Evolutionary conservation across 1,140 invertebrate genomes (phyloP).

Genomic region (Artemia franciscana): DNA sequence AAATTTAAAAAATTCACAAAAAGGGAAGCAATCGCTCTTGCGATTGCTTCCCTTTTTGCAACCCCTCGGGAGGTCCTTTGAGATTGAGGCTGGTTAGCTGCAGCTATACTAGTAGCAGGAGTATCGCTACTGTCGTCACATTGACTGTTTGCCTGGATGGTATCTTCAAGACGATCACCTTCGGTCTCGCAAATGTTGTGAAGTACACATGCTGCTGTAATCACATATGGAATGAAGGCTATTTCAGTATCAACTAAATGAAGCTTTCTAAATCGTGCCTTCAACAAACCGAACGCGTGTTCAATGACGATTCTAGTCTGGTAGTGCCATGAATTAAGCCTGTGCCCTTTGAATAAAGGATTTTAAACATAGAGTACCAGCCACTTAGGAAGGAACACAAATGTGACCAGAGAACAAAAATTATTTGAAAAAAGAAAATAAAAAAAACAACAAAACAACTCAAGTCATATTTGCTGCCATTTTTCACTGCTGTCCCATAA

Average conservation of each 20-base stretch:
- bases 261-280: background rate
- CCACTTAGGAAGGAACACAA: too few relatives aligned
- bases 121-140: background rate
- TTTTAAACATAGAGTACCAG: too few relatives aligned
- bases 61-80: background rate
- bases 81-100: background rate
- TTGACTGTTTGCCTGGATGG: background rate
- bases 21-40: too few relatives aligned
- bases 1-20: too few relatives aligned
- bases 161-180: background rate
- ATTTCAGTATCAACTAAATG: background rate
- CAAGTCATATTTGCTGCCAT: too few relatives aligned
- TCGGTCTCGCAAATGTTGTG: background rate
- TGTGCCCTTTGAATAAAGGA: too few relatives aligned
- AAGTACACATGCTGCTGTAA: background rate
- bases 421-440: too few relatives aligned
- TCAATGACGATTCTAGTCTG: background rate
- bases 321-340: too few relatives aligned
- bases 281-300: background rate
- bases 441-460: too few relatives aligned
- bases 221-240: background rate
- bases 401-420: too few relatives aligned
- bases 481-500: too few relatives aligned
- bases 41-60: background rate
- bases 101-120: background rate